Percentiles rank a stretch among this genome's conserved stretches.
phyloP scores from a whole-genome alignment of 2,113 vertebrate species.

The Cryptotis parvus region DNA sequence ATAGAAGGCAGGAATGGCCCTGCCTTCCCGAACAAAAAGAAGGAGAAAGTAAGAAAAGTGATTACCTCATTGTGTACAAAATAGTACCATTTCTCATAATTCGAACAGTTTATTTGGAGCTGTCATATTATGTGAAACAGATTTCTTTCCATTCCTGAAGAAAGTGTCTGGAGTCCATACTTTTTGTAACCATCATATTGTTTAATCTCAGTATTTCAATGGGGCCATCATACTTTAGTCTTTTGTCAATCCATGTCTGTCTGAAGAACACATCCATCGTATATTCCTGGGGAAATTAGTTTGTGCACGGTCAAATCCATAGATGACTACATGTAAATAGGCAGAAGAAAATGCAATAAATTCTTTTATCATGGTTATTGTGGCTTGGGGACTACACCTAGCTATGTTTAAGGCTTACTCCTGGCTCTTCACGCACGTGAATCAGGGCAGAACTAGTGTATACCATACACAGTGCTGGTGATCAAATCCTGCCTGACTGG shows the following conservation, averaged over 20 bases:
- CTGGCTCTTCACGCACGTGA: no score
- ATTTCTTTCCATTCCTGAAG: constrained; percentile 99
- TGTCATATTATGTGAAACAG: constrained; percentile 98
- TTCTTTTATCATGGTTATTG: no score
- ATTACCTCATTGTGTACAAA: constrained; percentile 98
- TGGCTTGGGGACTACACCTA: no score
- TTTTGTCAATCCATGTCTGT: constrained; percentile 98
- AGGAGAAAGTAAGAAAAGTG: background rate
- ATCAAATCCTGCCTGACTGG: no score
- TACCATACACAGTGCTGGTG: no score
- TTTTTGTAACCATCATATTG: constrained; percentile 99
- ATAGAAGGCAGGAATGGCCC: background rate
- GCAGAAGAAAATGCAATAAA: constrained; percentile 41
- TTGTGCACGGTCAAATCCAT: constrained; percentile 66
- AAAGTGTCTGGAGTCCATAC: constrained; percentile 99
- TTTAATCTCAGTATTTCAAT: constrained; percentile 98
- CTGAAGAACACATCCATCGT: constrained; percentile 99
- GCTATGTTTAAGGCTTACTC: no score
- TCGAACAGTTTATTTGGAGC: constrained; percentile 98
- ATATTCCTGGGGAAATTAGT: constrained; percentile 92
- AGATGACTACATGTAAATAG: background rate
- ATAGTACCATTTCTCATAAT: constrained; percentile 99
- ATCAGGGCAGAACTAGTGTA: no score
- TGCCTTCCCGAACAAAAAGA: no score
- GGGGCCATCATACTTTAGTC: constrained; percentile 95